Evolutionary conservation across 2,888 invertebrate species (phyloP), one percentile per base, ranked within the genome.

Genomic region (Papilio demoleus): DNA sequence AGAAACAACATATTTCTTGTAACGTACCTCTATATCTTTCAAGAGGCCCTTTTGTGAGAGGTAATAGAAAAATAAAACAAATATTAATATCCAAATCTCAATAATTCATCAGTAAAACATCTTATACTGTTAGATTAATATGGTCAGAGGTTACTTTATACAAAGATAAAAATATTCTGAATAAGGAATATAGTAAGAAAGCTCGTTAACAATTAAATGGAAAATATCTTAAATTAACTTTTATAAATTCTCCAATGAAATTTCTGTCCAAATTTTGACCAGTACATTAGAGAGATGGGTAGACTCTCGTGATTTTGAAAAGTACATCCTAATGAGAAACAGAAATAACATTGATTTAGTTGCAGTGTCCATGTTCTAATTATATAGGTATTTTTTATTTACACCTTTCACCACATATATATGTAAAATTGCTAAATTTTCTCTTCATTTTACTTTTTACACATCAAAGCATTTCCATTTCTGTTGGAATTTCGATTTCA

Each of bases 391-490:
- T 45, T 1, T 12, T 22, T 36, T 31, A 45, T 40, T 63, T 19
- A 4, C 17, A 31, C 17, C 2, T 31, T 9, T 53, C 24, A n/a
- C 27, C 17, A 11, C 1, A 56, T 56, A 56, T 24, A 14, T 50
- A 24, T 12, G 22, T 22, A n/a, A 38, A 40, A 60, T 42, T 24
- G 40, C 67, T 50, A 42, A 62, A 62, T 67, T 67, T 67, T 61
- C 38, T 53, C 31, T 17, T 22, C 24, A 24, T 36, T 47, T 63
- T 63, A 79, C 80, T 80, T 82, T 81, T 80, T 74, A 75, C 78
- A 87, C 82, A 87, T 88, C 87, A 88, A 88, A 87, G 81, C 74
- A 79, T 77, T 83, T 81, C 82, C 82, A 84, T 86, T 84, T 83
- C 77, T 79, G 82, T 80, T 78, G 34, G 74, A 78, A 78, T 78